Evolutionary conservation across 2,113 vertebrate genomes (phyloP).

Genomic region (Connochaetes taurinus): DNA sequence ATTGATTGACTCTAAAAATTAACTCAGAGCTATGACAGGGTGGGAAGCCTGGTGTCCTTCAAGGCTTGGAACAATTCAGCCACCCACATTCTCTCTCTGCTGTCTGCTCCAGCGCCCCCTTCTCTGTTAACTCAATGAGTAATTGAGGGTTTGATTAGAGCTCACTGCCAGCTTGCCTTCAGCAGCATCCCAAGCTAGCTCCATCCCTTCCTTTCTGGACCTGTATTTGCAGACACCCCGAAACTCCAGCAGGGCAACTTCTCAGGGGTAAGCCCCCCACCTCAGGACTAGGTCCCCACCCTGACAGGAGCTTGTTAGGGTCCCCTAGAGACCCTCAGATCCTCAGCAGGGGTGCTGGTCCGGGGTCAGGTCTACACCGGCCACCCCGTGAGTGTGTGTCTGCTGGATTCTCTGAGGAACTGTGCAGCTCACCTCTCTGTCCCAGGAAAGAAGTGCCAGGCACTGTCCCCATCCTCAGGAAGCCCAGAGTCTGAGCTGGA

Average conservation of each 20-base stretch:
- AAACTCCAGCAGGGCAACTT: background rate
- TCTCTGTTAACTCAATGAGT: background rate
- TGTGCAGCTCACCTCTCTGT: accelerated
- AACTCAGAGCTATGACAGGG: background rate
- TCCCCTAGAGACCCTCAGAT: background rate
- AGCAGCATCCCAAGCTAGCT: background rate
- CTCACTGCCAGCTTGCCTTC: background rate
- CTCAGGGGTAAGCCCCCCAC: background rate
- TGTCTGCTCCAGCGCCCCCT: accelerated
- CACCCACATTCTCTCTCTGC: background rate
- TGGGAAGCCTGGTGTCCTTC: background rate
- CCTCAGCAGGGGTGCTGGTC: background rate
- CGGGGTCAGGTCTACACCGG: background rate
- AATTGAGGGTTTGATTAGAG: background rate
- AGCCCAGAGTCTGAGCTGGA: background rate
- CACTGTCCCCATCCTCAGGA: background rate
- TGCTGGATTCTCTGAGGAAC: background rate
- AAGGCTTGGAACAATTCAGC: background rate
- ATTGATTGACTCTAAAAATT: background rate
- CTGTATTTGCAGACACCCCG: too few species aligned
- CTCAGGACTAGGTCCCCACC: background rate
- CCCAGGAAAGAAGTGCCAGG: background rate
- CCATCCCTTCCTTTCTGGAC: background rate
- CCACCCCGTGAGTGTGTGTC: background rate
- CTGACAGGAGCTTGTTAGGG: background rate